These are phyloP conservation scores for Mesoclemmys tuberculata DNA, from an alignment of 2,113 vertebrate species.

Conservation along the genomic window DNA sequence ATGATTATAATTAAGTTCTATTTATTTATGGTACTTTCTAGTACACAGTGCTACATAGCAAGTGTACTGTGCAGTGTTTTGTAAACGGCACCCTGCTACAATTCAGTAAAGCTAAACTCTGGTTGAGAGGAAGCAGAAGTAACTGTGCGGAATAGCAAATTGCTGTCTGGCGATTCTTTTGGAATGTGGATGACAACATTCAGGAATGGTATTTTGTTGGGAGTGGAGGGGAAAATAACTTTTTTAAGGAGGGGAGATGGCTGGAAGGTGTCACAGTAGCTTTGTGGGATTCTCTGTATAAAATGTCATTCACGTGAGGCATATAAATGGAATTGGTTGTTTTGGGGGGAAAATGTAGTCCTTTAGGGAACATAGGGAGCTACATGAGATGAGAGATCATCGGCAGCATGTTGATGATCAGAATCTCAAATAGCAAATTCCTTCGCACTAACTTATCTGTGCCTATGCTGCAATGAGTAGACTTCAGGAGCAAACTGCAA, in stretches of 20 bases:
- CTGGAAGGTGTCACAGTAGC: neutral
- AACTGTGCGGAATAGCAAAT: neutral
- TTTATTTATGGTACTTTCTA: neutral
- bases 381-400: neutral
- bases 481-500: neutral
- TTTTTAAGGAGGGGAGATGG: neutral
- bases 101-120: neutral
- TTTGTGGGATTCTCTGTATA: neutral
- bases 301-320: neutral
- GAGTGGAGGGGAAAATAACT: fast-evolving
- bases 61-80: neutral
- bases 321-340: neutral
- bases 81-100: neutral
- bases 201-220: neutral
- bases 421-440: neutral
- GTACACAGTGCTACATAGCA: neutral
- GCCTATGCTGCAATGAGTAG: neutral
- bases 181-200: neutral
- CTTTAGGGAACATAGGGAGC: neutral
- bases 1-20: neutral
- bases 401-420: neutral
- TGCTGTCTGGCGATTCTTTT: fast-evolving
- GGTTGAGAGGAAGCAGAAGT: neutral
- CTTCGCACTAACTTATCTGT: neutral
- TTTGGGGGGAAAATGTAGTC: neutral